Evolutionary conservation across 2,797 vertebrate species (phyloP).

Genomic region (Mastacembelus armatus): DNA sequence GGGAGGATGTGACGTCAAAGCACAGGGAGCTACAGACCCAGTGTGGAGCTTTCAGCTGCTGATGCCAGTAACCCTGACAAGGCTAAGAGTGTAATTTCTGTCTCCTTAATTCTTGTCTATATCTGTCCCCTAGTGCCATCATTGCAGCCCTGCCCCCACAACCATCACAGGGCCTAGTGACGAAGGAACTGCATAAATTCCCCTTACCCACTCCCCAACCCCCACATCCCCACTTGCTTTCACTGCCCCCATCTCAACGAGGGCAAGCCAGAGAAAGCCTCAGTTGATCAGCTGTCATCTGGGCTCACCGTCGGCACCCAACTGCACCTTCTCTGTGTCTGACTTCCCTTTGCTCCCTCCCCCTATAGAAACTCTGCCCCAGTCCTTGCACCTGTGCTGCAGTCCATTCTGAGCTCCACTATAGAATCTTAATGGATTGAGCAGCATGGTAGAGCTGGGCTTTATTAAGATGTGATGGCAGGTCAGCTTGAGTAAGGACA

Average conservation of each 20-base stretch:
- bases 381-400: constrained; percentile 77
- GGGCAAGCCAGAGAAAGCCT: constrained; percentile 75
- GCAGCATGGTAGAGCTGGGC: constrained; percentile 25
- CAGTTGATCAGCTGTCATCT: constrained; percentile 82
- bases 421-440: constrained; percentile 68
- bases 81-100: constrained; percentile 72
- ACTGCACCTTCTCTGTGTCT: constrained; percentile 67
- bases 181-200: constrained; percentile 72
- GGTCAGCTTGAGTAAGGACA: constrained; percentile 10
- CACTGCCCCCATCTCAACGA: constrained; percentile 71
- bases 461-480: constrained; percentile 52
- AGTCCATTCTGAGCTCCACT: constrained; percentile 63
- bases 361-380: constrained; percentile 58
- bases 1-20: constrained; percentile 66
- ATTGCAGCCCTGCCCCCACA: constrained; percentile 59
- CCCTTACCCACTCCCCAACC: constrained; percentile 30
- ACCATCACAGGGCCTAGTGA: constrained; percentile 63
- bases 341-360: constrained; percentile 56
- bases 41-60: constrained; percentile 76
- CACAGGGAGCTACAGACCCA: constrained; percentile 39
- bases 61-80: constrained; percentile 76
- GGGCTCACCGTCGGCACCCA: constrained; percentile 70
- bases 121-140: constrained; percentile 74
- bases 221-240: constrained; percentile 62
- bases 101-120: constrained; percentile 81